Base-by-base conservation (phyloP, 2,797 vertebrate genomes). In the Brachyrhaphis roseni region DNA sequence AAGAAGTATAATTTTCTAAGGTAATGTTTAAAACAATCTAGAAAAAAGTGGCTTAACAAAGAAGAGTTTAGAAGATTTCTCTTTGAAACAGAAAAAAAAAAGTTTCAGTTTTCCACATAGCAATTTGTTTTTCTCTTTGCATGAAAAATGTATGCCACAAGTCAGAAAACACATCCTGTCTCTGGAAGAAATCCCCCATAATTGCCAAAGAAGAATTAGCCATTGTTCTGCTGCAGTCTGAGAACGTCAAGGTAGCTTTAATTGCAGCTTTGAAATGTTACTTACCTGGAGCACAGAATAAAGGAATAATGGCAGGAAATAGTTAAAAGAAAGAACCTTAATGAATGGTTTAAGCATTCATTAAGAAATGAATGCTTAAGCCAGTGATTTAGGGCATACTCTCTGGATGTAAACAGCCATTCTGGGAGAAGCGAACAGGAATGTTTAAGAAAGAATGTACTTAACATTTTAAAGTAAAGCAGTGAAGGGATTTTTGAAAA, bases 181-280 rank as follows among this genome's bases (percentile, higher is more conserved):
- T 81, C 51, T 84, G 71, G 86, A 94, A 92, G 94, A 94, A 95
- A 93, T 78, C 81, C 87, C 5, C 16, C 49, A 88, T 82, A 85
- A 57, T 18, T 75, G 23, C 83, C 62, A 76, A 78, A 62, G 53
- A 26, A 88, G 78, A 80, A 79, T 41, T 62, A 78, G 59, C 59
- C 66, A 79, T 82, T 92, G 79, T 92, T 85, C 79, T 77, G 49
- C 43, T 80, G 47, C 78, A 85, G 36, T 84, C 43, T 0, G 39
- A 74, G 59, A 28, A 76, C 10, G 45, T 71, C 10, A 34, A 86
- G 68, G 16, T 68, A 62, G 12, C 49, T 83, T 83, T 79, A 79
- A 84, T 87, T 75, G 31, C 18, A 70, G 59, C 4, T 45, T 83
- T 15, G 15, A 28, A 53, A 75, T 16, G 49, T 81, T 68, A 51